These are phyloP conservation scores for Excalfactoria chinensis DNA, from an alignment of 2,113 vertebrate species.

Conservation along the genomic window DNA sequence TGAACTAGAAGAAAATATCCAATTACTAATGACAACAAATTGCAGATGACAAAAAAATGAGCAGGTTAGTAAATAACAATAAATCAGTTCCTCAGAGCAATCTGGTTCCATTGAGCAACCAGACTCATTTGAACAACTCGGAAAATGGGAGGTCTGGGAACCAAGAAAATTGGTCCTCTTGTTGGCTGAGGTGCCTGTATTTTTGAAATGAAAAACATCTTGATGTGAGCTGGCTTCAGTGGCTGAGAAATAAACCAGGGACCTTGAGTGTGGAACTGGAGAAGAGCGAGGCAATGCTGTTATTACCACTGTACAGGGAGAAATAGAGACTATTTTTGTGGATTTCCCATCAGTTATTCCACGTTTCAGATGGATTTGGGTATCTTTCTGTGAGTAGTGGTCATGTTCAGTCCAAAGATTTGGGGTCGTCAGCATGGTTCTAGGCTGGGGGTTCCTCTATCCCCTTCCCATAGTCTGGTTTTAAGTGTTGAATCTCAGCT, in stretches of 20 bases:
- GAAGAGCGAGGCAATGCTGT: conserved; percentile 5
- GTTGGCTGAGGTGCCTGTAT: conserved; percentile 30
- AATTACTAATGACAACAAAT: conserved; percentile 1
- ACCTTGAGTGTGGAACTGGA: conserved; percentile 6
- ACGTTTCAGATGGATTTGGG: neutral
- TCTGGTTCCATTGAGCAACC: neutral
- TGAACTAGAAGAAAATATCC: conserved; percentile 17
- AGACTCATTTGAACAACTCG: neutral
- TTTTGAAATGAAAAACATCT: conserved; percentile 55
- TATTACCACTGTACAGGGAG: neutral
- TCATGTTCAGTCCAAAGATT: accelerated
- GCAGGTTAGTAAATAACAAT: conserved; percentile 12
- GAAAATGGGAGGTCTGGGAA: conserved; percentile 37
- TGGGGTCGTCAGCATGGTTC: accelerated
- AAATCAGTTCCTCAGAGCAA: neutral
- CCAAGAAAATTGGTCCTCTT: conserved; percentile 52
- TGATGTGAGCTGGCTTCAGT: conserved; percentile 14
- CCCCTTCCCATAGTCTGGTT: neutral
- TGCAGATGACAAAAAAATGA: neutral
- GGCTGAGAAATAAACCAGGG: conserved; percentile 40
- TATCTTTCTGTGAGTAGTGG: neutral
- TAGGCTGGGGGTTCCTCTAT: neutral
- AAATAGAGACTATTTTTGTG: neutral
- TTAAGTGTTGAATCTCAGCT: neutral
- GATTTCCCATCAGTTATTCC: neutral